Percentiles rank a stretch among this genome's conserved stretches.
Conservation (phyloP, 2,888 invertebrate genomes). For the Rotaria socialis region DNA sequence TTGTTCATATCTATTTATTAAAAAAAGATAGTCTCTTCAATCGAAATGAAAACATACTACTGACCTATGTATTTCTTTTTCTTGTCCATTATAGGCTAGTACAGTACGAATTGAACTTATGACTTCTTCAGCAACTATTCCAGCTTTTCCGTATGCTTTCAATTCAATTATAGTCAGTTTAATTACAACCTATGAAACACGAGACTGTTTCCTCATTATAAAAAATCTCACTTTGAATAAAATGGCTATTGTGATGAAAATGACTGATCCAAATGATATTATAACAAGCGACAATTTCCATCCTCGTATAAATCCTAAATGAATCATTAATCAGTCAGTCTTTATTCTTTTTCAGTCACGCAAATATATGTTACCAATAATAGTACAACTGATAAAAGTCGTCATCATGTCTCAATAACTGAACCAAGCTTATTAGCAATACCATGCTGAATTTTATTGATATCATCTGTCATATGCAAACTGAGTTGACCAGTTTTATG, state of each 20-base stretch:
- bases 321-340: neutral
- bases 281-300: slow-evolving; percentile 65
- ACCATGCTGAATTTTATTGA: slow-evolving; percentile 69
- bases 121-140: neutral
- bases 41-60: neutral
- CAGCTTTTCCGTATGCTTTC: slow-evolving; percentile 42
- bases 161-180: slow-evolving; percentile 5
- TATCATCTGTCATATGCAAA: slow-evolving; percentile 49
- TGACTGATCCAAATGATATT: slow-evolving; percentile 62
- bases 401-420: slow-evolving; percentile 70
- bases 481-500: slow-evolving; percentile 49
- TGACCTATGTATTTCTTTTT: slow-evolving; percentile 35
- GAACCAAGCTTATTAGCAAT: slow-evolving; percentile 76
- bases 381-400: slow-evolving; percentile 69
- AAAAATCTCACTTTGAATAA: slow-evolving; percentile 3
- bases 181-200: neutral
- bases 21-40: too few species aligned
- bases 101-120: slow-evolving; percentile 41
- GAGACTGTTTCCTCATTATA: too few species aligned
- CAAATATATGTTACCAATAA: slow-evolving; percentile 62
- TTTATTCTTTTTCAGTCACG: neutral
- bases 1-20: slow-evolving; percentile 21
- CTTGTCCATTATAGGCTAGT: slow-evolving; percentile 42
- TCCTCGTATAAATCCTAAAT: slow-evolving; percentile 60
- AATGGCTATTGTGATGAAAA: slow-evolving; percentile 48